These are phyloP conservation scores for Crenichthys baileyi DNA, from an alignment of 2,797 vertebrate species.

Conservation along the genomic window DNA sequence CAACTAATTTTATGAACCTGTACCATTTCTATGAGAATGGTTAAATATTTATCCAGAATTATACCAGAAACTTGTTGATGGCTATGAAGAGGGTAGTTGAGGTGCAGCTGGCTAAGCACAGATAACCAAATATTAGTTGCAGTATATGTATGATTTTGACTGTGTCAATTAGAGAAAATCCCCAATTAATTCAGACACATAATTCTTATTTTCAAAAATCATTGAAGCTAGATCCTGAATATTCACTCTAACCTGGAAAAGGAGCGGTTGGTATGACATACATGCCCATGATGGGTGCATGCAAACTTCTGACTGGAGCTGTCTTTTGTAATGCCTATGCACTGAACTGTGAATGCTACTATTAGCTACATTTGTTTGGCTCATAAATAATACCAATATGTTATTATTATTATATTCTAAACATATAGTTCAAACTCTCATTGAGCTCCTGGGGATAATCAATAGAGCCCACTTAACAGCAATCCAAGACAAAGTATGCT, in stretches of 20 bases:
- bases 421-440: slow-evolving; percentile 24
- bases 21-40: neutral
- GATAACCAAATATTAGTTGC: neutral
- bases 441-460: slow-evolving; percentile 53
- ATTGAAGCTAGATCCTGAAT: neutral
- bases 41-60: neutral
- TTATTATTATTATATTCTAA: slow-evolving; percentile 40
- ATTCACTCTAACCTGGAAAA: neutral
- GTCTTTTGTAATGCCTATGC: neutral
- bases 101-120: too few species aligned
- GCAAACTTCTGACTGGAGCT: neutral
- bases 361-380: slow-evolving; percentile 1
- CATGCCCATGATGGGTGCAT: neutral
- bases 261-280: neutral
- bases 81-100: neutral
- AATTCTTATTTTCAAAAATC: neutral
- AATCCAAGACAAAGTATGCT: slow-evolving; percentile 43
- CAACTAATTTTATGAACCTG: neutral
- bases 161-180: neutral
- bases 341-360: neutral
- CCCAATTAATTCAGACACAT: neutral
- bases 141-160: neutral
- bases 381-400: slow-evolving; percentile 36
- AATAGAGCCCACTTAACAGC: slow-evolving; percentile 59
- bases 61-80: neutral